Evolutionary conservation across 2,113 vertebrate species (phyloP), one percentile per base, ranked within the genome.

Genomic region (Myotis brandtii): DNA sequence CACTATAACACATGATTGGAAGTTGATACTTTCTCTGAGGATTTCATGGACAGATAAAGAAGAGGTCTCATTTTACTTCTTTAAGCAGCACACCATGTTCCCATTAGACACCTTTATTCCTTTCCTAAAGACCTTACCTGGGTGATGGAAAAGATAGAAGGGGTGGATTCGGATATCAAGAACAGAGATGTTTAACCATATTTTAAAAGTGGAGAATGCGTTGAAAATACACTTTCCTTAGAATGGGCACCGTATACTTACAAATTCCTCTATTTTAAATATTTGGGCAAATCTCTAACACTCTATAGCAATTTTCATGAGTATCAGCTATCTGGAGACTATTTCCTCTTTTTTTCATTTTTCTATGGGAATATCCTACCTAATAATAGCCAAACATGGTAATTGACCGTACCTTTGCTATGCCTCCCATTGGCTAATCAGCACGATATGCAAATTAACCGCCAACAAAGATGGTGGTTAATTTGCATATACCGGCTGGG

Each of bases 1-100:
- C 4, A 69, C 11, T 62, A 6, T 14, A 48, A 52, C 52, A 86
- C 8, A 73, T 62, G 48, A 64, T 16, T 75, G 25, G n/a, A 94
- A 94, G 48, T 67, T 25, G 3, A 56, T 77, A 69, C 94, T 89
- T 94, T 84, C 64, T 91, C 66, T 84, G 64, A 87, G 64, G 6
- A 46, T 59, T 73, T 92, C 37, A 76, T 88, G 59, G 37, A 84
- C 20, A 84, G 32, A 77, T 48, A 82, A 87, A 94, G 64, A 48
- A 67, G 9, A 52, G 0, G 17, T 89, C 52, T 54, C 62, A 59
- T 27, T 76, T 32, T 48, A 72, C 30, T 43, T 34, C 23, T 92
- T 67, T 56, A 85, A 89, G 92, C 52, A 59, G 34, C 64, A 40
- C 3, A 59, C 18, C 9, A 32, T 73, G 50, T 54, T 77, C 43